Conservation (phyloP, 2,888 invertebrate genomes). For the Pollenia amentaria region DNA sequence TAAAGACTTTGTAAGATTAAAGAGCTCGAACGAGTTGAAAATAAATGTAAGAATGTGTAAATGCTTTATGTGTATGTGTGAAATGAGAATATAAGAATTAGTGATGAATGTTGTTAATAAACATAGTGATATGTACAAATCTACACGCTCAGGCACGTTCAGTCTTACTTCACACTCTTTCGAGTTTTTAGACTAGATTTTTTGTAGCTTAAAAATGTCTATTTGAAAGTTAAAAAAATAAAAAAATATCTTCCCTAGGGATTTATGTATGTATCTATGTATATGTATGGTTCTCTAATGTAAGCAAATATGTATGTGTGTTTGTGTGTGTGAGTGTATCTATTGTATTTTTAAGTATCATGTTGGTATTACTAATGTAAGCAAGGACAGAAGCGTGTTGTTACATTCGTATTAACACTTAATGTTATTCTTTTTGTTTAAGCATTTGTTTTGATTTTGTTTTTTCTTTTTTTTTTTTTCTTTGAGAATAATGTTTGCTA, state of each 20-base stretch:
- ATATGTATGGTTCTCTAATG: not conserved
- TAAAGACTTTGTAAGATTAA: conserved; percentile 11
- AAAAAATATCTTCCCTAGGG: not conserved
- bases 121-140: not conserved
- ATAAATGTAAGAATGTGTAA: not conserved
- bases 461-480: conserved; percentile 20
- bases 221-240: not conserved
- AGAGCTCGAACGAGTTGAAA: not conserved
- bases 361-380: conserved; percentile 8
- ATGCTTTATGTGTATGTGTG: not conserved
- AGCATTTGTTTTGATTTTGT: not conserved
- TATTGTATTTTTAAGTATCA: too few relatives aligned
- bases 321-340: too few relatives aligned
- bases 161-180: too few relatives aligned
- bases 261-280: not conserved
- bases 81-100: not conserved
- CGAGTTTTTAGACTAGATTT: too few relatives aligned
- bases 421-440: conserved; percentile 8
- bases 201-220: too few relatives aligned
- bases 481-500: conserved; percentile 43
- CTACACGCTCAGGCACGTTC: not conserved
- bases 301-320: too few relatives aligned
- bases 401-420: conserved; percentile 39
- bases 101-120: not conserved
- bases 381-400: conserved; percentile 35